Conservation (phyloP, 2,888 invertebrate species). For the Caenorhabditis sp. region DNA sequence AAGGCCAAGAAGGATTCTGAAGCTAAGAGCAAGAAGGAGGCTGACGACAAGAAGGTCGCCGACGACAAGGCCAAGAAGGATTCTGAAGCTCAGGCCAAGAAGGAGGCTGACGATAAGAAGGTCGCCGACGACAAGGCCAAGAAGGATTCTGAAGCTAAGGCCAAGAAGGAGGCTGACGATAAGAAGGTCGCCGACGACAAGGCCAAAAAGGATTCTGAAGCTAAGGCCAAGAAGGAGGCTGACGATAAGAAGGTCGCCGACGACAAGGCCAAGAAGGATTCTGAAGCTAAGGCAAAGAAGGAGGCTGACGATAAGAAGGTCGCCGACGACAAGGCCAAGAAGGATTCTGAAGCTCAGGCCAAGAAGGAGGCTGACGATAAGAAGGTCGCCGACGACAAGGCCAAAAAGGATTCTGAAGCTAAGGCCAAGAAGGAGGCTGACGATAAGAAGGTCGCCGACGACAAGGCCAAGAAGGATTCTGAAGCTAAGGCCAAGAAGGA, state of each 20-base stretch:
- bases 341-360: slow-evolving; percentile 4
- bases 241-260: too few species aligned
- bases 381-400: too few species aligned
- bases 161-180: slow-evolving; percentile 47
- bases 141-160: slow-evolving; percentile 34
- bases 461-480: too few species aligned
- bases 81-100: slow-evolving; percentile 41
- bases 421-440: too few species aligned
- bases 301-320: too few species aligned
- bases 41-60: slow-evolving; percentile 1
- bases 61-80: slow-evolving; percentile 40
- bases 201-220: slow-evolving; percentile 41
- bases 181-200: slow-evolving; percentile 25
- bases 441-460: slow-evolving; percentile 39
- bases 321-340: too few species aligned
- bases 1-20: too few species aligned
- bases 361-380: slow-evolving; percentile 11
- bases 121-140: slow-evolving; percentile 12
- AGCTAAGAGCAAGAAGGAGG: slow-evolving; percentile 46
- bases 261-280: too few species aligned
- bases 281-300: too few species aligned
- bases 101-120: slow-evolving; percentile 26
- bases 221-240: slow-evolving; percentile 62
- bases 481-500: slow-evolving; percentile 30
- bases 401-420: too few species aligned